These are phyloP conservation scores for Drosophila maculinotata DNA, from an alignment of 2,888 invertebrate species.

Conservation along the genomic window DNA sequence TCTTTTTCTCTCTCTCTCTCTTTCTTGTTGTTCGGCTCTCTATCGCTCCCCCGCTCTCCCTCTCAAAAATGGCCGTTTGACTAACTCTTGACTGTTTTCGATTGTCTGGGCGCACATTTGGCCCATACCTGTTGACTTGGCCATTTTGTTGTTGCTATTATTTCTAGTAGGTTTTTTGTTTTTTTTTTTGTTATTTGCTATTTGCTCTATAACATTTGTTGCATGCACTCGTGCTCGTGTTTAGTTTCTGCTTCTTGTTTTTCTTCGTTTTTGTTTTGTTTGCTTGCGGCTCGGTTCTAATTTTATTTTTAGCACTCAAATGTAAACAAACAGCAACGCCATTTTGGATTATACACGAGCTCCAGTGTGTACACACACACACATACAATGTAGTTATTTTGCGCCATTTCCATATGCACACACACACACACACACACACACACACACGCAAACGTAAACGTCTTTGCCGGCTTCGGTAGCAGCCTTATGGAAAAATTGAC, in stretches of 20 bases:
- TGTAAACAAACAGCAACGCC: constrained; percentile 49
- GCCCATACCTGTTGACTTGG: constrained; percentile 52
- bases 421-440: constrained; percentile 6
- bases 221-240: constrained; percentile 21
- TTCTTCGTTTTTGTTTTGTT: constrained; percentile 16
- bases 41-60: background rate
- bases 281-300: constrained; percentile 29
- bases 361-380: constrained; percentile 43
- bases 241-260: constrained; percentile 10
- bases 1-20: constrained; percentile 8
- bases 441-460: background rate
- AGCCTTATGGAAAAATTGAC: constrained; percentile 52
- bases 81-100: constrained; percentile 21
- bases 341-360: constrained; percentile 36
- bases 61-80: constrained; percentile 16
- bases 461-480: constrained; percentile 41
- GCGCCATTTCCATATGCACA: constrained; percentile 32
- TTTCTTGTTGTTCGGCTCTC: constrained; percentile 7
- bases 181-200: constrained; percentile 10
- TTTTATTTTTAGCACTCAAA: constrained; percentile 49
- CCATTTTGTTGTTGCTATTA: constrained; percentile 13
- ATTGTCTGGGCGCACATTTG: constrained; percentile 25
- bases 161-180: no score
- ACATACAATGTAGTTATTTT: constrained; percentile 40
- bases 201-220: constrained; percentile 21